Conservation (phyloP, 1,140 invertebrate species). For the Diorhabda sublineata region DNA sequence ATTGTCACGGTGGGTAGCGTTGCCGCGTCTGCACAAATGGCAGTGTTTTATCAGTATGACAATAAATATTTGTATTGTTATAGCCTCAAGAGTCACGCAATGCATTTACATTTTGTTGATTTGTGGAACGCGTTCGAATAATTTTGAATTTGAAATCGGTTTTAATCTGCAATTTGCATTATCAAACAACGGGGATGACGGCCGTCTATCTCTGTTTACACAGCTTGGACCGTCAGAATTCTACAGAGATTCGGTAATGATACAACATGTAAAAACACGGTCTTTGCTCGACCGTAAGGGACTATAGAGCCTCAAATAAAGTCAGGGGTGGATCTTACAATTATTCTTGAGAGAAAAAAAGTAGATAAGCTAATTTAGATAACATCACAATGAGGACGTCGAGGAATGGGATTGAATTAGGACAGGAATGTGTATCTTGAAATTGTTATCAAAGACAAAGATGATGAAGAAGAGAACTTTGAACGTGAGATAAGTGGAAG, state of each 20-base stretch:
- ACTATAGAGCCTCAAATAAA: neutral
- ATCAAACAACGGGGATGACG: constrained; percentile 43
- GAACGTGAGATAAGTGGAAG: no score
- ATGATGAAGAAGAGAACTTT: no score
- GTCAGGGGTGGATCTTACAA: neutral
- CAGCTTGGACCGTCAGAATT: constrained; percentile 17
- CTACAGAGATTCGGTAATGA: constrained; percentile 20
- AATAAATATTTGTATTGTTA: constrained; percentile 31
- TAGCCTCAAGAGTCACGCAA: constrained; percentile 22
- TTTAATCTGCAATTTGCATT: constrained; percentile 48
- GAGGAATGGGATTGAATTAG: no score
- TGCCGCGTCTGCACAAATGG: constrained; percentile 16
- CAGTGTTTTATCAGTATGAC: constrained; percentile 11
- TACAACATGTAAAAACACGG: constrained; percentile 23
- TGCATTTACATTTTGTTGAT: constrained; percentile 32
- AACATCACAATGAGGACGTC: no score
- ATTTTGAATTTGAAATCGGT: constrained; percentile 44
- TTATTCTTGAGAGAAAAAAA: neutral
- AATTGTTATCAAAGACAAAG: no score
- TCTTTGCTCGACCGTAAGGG: constrained; percentile 10
- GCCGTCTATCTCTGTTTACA: constrained; percentile 23
- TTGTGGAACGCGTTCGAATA: constrained; percentile 33
- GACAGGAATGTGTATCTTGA: no score
- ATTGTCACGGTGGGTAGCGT: constrained; percentile 17
- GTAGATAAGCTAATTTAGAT: no score